Evolutionary conservation across 1,140 invertebrate genomes (phyloP).

Genomic region (Saccostrea cuccullata): DNA sequence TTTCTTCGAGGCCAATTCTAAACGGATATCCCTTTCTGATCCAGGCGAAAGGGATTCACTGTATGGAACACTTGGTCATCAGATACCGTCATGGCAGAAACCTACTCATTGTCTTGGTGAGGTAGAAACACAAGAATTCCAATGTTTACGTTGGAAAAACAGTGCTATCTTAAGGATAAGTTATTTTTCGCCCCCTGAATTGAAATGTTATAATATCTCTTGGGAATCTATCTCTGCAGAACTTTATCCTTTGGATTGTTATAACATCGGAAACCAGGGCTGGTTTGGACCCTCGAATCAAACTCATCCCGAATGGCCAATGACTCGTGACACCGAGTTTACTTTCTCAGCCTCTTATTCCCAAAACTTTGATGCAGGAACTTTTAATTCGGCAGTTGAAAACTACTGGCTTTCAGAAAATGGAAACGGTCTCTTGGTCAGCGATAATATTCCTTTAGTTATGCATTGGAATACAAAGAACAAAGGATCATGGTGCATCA

Average conservation of each 20-base stretch:
- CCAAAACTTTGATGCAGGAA: conserved; percentile 59
- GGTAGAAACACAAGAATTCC: conserved; percentile 59
- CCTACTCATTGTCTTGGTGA: conserved; percentile 68
- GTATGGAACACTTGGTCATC: conserved; percentile 60
- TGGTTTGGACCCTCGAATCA: conserved; percentile 73
- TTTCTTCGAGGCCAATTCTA: conserved; percentile 65
- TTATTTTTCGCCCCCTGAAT: conserved; percentile 55
- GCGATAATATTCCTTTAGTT: conserved; percentile 69
- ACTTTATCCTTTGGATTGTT: conserved; percentile 70
- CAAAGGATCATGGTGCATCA: conserved; percentile 61
- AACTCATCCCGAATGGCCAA: conserved; percentile 59
- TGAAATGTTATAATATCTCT: conserved; percentile 72
- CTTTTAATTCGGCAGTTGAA: conserved; percentile 67
- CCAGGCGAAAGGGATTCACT: conserved; percentile 56
- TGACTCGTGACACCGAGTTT: conserved; percentile 57
- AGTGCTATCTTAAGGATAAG: conserved; percentile 65
- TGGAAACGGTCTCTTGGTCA: conserved; percentile 71
- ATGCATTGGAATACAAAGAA: conserved; percentile 67
- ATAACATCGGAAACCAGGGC: conserved; percentile 61
- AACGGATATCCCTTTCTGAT: conserved; percentile 61
- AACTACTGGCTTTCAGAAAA: conserved; percentile 76
- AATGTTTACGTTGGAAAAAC: conserved; percentile 69
- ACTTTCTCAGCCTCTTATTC: conserved; percentile 58
- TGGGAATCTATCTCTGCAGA: conserved; percentile 65
- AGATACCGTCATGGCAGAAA: conserved; percentile 68